These are phyloP conservation scores for Caloenas nicobarica DNA, from an alignment of 2,113 vertebrate genomes.

Conservation along the genomic window DNA sequence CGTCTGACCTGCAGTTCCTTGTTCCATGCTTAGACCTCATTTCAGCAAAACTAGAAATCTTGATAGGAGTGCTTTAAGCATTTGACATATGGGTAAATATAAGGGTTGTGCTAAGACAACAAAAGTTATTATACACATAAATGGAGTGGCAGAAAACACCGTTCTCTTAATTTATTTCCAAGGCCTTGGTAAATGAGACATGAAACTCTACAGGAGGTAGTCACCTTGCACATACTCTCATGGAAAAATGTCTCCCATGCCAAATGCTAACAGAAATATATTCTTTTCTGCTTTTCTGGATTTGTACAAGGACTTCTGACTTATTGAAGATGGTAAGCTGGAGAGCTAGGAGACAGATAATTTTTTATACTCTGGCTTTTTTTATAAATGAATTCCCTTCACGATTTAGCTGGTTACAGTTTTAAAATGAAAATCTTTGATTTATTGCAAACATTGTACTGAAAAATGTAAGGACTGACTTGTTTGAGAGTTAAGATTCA, in stretches of 20 bases:
- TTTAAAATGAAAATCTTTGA: constrained; percentile 21
- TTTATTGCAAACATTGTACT: constrained; percentile 31
- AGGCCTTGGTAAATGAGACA: constrained; percentile 19
- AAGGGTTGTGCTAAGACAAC: neutral
- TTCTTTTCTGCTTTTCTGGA: neutral
- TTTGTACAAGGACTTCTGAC: constrained; percentile 25
- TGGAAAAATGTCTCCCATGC: constrained; percentile 1
- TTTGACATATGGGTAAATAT: neutral
- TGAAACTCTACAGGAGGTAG: neutral
- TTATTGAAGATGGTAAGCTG: constrained; percentile 26
- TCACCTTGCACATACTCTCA: neutral
- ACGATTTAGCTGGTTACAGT: neutral
- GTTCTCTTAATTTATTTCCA: constrained; percentile 5
- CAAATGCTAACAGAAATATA: constrained; percentile 6
- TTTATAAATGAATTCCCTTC: neutral
- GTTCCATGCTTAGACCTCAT: neutral
- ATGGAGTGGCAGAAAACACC: neutral
- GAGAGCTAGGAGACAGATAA: neutral
- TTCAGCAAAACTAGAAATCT: neutral
- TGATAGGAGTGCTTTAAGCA: neutral
- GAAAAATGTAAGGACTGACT: neutral
- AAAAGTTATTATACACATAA: neutral
- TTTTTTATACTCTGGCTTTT: neutral
- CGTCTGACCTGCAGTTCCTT: neutral
- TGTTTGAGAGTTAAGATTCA: constrained; percentile 7